phyloP scores from a whole-genome alignment of 2,797 vertebrate species.

The Varecia variegata region DNA sequence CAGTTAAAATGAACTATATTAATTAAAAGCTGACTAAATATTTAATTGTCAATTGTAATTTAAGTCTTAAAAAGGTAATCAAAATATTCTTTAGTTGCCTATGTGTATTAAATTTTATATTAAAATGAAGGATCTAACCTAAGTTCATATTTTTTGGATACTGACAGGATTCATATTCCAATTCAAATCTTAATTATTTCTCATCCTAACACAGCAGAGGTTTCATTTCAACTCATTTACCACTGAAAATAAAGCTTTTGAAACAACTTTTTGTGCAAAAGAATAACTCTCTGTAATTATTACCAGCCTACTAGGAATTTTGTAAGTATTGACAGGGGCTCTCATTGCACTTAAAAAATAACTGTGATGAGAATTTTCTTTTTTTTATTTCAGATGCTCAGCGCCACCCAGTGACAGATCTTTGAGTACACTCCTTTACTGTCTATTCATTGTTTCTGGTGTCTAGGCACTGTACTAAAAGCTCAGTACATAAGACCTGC shows the following conservation, averaged over 20 bases:
- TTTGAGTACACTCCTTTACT: background rate
- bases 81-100: background rate
- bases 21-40: slow-evolving; percentile 21
- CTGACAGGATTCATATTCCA: background rate
- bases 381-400: background rate
- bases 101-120: background rate
- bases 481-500: background rate
- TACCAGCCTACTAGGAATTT: background rate
- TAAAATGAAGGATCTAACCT: background rate
- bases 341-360: background rate
- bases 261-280: background rate
- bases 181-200: slow-evolving; percentile 26
- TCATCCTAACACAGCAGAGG: background rate
- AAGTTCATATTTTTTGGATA: background rate
- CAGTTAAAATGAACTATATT: background rate
- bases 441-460: background rate
- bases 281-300: background rate
- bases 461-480: background rate
- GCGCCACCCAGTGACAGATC: background rate
- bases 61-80: background rate
- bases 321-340: background rate
- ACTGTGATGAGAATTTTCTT: background rate
- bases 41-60: background rate
- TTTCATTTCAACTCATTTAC: background rate
- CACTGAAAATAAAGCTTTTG: background rate